Base-by-base conservation (phyloP, 2,797 vertebrate genomes). In the Anguilla anguilla region DNA sequence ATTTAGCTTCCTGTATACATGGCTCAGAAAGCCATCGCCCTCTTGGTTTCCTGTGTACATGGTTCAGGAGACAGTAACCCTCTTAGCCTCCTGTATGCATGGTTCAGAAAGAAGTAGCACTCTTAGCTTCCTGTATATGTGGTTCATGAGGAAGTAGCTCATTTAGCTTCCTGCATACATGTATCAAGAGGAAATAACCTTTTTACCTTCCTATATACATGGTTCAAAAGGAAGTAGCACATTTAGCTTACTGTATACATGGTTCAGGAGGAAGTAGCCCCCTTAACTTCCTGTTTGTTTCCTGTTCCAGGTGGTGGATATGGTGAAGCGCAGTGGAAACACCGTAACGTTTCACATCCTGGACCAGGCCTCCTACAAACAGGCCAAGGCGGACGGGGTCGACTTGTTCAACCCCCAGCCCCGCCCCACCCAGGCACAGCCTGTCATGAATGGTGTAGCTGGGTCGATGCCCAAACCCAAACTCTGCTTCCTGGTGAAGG, bases 401-500 rank as follows among this genome's bases (percentile, higher is more conserved):
- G 94, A 96, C 85, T 90, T 98, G 86, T 95, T 93, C 84, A 90
- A 95, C 15, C 85, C 96, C 88, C 89, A 92, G 25, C 89, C 59
- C 49, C 55, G 39, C 57, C 67, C 93, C 57, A 22, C 57, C n/a
- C 88, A 87, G 64, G 81, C 84, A 59, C 90, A 89, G 79, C 86
- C 93, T 0, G 86, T 49, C 6, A 88, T 90, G 90, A 97, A 96
- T 0, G 94, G 94, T 86, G 93, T 84, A 0, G 82, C 89, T 39
- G 88, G 90, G 35, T 25, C 86, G 0, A 31, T 6, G 85, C 92
- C 90, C 7, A 97, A 96, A 89, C 97, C 96, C 1, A 95, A 96
- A 89, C 95, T 99, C 85, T 99, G 98, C 95, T 98, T 97, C 91
- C 85, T 99, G 87, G 94, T 95, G 43, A 99, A 96, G 91, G 93